Percentiles rank a stretch among this genome's conserved stretches.
Evolutionary conservation across 2,113 vertebrate species (phyloP).

Genomic region (Acrocephalus kingi): DNA sequence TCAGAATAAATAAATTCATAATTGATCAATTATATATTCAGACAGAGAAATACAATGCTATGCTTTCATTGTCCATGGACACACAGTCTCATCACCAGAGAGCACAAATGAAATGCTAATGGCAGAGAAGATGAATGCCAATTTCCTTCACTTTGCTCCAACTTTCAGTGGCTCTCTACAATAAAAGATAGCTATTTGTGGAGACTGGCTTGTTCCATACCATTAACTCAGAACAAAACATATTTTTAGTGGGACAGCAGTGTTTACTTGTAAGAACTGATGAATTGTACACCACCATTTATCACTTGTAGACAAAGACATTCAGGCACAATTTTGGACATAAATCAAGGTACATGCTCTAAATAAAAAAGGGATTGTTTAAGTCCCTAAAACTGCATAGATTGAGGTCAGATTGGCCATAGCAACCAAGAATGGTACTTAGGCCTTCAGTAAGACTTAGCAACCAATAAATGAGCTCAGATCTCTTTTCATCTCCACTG

Average conservation of each 20-base stretch:
- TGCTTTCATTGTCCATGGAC: constrained; percentile 51
- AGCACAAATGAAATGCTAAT: constrained; percentile 73
- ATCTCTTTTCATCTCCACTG: constrained; percentile 80
- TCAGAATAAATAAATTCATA: constrained; percentile 12
- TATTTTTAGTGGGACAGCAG: constrained; percentile 80
- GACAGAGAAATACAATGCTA: neutral
- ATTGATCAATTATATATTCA: constrained; percentile 44
- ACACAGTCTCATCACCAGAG: constrained; percentile 50
- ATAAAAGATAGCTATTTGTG: constrained; percentile 78
- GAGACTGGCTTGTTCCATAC: constrained; percentile 80
- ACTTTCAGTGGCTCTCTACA: constrained; percentile 74
- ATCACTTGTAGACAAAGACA: constrained; percentile 78
- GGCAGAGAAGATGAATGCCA: constrained; percentile 70
- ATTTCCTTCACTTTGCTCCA: constrained; percentile 78
- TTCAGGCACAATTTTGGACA: constrained; percentile 76
- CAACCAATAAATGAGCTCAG: constrained; percentile 80
- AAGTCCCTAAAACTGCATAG: constrained; percentile 75
- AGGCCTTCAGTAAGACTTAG: constrained; percentile 76
- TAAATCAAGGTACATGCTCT: constrained; percentile 81
- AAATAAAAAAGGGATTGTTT: constrained; percentile 72
- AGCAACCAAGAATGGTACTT: constrained; percentile 78
- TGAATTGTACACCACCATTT: constrained; percentile 76
- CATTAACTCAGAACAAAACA: constrained; percentile 85
- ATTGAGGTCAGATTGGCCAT: constrained; percentile 79
- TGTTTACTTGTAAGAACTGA: constrained; percentile 82